Evolutionary conservation across 2,113 vertebrate genomes (phyloP), one percentile per base, ranked within the genome.

Genomic region (Cryptomyrus ogoouensis): DNA sequence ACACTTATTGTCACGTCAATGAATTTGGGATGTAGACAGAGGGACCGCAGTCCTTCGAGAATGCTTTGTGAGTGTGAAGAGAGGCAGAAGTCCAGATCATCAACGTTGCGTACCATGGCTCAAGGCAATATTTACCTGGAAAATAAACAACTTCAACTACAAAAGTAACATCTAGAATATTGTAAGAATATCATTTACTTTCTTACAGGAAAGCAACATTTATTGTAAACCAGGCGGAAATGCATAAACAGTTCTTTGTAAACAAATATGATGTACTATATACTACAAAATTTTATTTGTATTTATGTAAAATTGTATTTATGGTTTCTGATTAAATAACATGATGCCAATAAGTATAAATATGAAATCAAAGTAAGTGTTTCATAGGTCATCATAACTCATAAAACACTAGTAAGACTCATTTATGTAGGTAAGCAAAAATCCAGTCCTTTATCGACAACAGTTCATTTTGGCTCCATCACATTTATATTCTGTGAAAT

Each of bases 61-160:
- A 98, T 92, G 83, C 95, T 96, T 94, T 98, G 97, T 31, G 98
- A 94, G 0, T 99, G 98, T 0, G 98, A 97, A 52, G 97, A 95
- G 89, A 98, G 95, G 91, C 96, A 97, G 95, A 98, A 99, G 83
- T 99, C 96, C 83, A 99, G 96, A 94, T 99, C 97, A 0, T 99
- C 98, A 92, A 99, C 92, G 21, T 98, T 97, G 50, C 95, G 97
- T 94, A 99, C 97, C 98, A 99, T 99, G 93, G 77, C 92, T 90
- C 89, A 44, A n/a, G 39, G 88, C 27, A 89, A 24, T 89, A 86
- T 50, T 93, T 91, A 95, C 88, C 94, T 95, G 91, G 85, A 88
- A 84, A 88, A 24, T 44, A 90, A 77, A 70, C 88, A 87, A 74
- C 77, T 92, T 66, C 88, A 91, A 74, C 56, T 52, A 88, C 24